Percentiles rank a stretch among this genome's conserved stretches.
Conservation (phyloP, 2,888 invertebrate species). For the Zaprionus bogoriensis region DNA sequence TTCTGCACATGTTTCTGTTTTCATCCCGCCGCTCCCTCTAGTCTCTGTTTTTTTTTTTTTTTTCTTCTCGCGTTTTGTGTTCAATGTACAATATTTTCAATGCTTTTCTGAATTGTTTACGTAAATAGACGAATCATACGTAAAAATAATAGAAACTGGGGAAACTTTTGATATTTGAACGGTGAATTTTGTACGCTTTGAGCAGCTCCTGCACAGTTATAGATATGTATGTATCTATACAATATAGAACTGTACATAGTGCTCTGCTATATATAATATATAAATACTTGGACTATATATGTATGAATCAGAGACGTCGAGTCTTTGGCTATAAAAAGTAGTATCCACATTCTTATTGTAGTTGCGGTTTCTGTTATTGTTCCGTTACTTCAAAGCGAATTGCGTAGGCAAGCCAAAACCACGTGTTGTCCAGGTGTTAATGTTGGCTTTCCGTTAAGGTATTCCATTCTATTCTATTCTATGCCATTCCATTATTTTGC, state of each 20-base stretch:
- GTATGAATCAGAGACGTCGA: slow-evolving; percentile 31
- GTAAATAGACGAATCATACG: slow-evolving; percentile 53
- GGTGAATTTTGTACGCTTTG: slow-evolving; percentile 18
- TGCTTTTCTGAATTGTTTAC: slow-evolving; percentile 59
- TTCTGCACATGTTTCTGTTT: slow-evolving; percentile 36
- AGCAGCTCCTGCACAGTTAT: background rate
- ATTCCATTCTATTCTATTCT: slow-evolving; percentile 6
- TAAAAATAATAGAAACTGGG: slow-evolving; percentile 43
- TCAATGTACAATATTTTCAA: slow-evolving; percentile 48
- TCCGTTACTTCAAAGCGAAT: slow-evolving; percentile 64
- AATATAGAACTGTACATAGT: background rate
- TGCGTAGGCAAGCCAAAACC: slow-evolving; percentile 47
- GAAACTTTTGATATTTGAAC: slow-evolving; percentile 29
- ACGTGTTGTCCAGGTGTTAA: slow-evolving; percentile 74
- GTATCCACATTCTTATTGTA: slow-evolving; percentile 25
- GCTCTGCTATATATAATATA: too few relatives aligned
- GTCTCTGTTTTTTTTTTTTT: background rate
- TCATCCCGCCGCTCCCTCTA: background rate
- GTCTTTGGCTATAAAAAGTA: slow-evolving; percentile 27
- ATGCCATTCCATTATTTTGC: background rate
- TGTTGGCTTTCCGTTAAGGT: slow-evolving; percentile 43
- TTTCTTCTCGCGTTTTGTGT: slow-evolving; percentile 1
- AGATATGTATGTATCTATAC: slow-evolving; percentile 3
- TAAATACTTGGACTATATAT: too few relatives aligned
- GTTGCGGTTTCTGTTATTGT: slow-evolving; percentile 5